Evolutionary conservation across 2,113 vertebrate genomes (phyloP), one percentile per base, ranked within the genome.

Genomic region (Cyprinodon variegatus): DNA sequence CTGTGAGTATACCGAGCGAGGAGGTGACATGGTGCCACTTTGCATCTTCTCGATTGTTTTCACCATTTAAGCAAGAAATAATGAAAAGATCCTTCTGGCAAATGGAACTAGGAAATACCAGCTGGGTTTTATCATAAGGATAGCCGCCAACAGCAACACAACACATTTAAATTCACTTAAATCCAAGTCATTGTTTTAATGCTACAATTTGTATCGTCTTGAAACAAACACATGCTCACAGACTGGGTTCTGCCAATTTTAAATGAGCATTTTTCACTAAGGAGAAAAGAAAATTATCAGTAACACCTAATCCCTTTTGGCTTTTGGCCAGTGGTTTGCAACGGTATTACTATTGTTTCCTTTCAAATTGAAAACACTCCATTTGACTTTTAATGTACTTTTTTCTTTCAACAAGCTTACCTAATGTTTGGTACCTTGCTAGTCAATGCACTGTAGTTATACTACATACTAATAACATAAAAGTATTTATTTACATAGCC

Each of bases 1-100:
- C 97, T 93, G 98, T 99, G 90, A 99, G 98, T 98, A 91, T 84
- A 38, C 82, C 20, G 65, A 39, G 68, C 61, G 59, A 36, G 61
- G 43, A 66, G 75, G 77, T 76, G 60, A 81, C 68, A 17, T 43
- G 29, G 50, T 70, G 10, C 65, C 61, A 17, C 41, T 74, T 78
- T 79, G 57, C 43, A 40, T 70, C 40, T 41, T 36, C 4, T 70
- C 37, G 13, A 11, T 43, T 45, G 29, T 60, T 1, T 41, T 10
- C 22, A 46, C 2, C 0, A 0, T n/a, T 48, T 38, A 15, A 12
- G 29, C 4, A 40, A 12, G 11, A 17, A 65, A 39, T 13, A 37
- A 1, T 62, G 15, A 4, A 69, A 36, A 43, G 61, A 41, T 20
- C 57, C 4, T 22, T 1, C 4, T 38, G 37, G 7, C 29, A 48